A percentile compares a stretch with the other conserved stretches of the same genome.
These are phyloP conservation scores for Pogonomyrmex californicus DNA, from an alignment of 1,140 invertebrate genomes.

Conservation along the genomic window DNA sequence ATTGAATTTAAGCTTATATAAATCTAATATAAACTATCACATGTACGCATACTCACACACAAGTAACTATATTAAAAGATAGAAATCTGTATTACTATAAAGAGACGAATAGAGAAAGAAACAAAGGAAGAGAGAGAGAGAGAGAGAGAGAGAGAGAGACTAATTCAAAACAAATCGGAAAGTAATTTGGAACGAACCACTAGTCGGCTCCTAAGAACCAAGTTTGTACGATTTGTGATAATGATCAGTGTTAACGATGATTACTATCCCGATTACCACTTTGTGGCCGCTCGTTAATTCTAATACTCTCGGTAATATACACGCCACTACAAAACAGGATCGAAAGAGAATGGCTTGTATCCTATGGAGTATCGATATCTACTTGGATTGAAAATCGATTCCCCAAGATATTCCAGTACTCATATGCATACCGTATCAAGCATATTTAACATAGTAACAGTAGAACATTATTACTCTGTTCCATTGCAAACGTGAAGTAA, in stretches of 20 bases:
- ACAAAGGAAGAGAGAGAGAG: not conserved
- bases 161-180: constrained; percentile 72
- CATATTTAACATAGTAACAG: constrained; percentile 6
- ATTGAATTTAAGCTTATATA: constrained; percentile 24
- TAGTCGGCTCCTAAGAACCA: constrained; percentile 43
- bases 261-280: constrained; percentile 56
- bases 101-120: not conserved
- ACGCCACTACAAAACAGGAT: constrained; percentile 54
- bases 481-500: not conserved
- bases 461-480: not conserved
- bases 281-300: constrained; percentile 58
- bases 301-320: constrained; percentile 47
- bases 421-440: not conserved
- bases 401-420: not conserved
- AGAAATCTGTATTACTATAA: constrained; percentile 57
- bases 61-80: constrained; percentile 20
- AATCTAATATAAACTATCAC: no score
- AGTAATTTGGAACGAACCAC: constrained; percentile 62
- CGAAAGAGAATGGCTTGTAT: constrained; percentile 48
- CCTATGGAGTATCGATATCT: constrained; percentile 37
- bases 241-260: constrained; percentile 61
- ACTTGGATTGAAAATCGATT: constrained; percentile 45
- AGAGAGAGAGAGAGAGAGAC: constrained; percentile 52
- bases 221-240: constrained; percentile 60
- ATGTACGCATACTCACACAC: no score